Evolutionary conservation across 2,888 invertebrate genomes (phyloP).

Genomic region (Tiphia femorata): DNA sequence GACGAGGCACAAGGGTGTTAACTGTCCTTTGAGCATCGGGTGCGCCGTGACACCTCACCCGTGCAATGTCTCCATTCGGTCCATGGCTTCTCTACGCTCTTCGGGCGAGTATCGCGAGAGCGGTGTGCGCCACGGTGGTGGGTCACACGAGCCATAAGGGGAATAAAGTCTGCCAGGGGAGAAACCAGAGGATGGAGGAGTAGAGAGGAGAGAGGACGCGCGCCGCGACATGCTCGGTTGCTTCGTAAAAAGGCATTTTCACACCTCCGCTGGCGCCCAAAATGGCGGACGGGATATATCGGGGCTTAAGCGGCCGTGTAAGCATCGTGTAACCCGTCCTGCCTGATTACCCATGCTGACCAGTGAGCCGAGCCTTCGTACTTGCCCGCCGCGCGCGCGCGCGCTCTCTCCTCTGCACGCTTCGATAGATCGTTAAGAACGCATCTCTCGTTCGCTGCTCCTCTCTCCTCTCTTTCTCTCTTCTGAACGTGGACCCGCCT

Average conservation of each 20-base stretch:
- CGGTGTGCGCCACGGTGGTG: not conserved
- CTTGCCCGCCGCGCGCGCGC: too few relatives aligned
- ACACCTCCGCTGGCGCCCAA: slow-evolving; percentile 48
- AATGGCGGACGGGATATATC: slow-evolving; percentile 32
- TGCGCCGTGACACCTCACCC: slow-evolving; percentile 55
- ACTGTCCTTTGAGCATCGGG: slow-evolving; percentile 61
- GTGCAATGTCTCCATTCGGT: slow-evolving; percentile 56
- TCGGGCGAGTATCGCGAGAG: slow-evolving; percentile 33
- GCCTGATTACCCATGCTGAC: slow-evolving; percentile 62
- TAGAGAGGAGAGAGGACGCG: not conserved
- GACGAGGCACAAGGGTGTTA: slow-evolving; percentile 48
- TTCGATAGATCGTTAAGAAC: slow-evolving; percentile 62
- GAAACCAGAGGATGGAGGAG: too few relatives aligned
- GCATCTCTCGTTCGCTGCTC: too few relatives aligned
- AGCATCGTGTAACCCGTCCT: slow-evolving; percentile 48
- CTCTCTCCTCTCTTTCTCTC: too few relatives aligned
- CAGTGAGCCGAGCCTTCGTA: slow-evolving; percentile 54
- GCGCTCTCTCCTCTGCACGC: slow-evolving; percentile 44
- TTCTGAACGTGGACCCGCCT: slow-evolving; percentile 37
- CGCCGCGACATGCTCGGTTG: slow-evolving; percentile 45
- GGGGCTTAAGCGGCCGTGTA: slow-evolving; percentile 31
- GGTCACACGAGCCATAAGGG: too few relatives aligned
- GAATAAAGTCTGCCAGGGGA: too few relatives aligned
- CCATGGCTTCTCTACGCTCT: slow-evolving; percentile 20
- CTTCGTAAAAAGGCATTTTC: slow-evolving; percentile 55